These are phyloP conservation scores for Nephrotoma appendiculata DNA, from an alignment of 2,888 invertebrate species.

Conservation along the genomic window DNA sequence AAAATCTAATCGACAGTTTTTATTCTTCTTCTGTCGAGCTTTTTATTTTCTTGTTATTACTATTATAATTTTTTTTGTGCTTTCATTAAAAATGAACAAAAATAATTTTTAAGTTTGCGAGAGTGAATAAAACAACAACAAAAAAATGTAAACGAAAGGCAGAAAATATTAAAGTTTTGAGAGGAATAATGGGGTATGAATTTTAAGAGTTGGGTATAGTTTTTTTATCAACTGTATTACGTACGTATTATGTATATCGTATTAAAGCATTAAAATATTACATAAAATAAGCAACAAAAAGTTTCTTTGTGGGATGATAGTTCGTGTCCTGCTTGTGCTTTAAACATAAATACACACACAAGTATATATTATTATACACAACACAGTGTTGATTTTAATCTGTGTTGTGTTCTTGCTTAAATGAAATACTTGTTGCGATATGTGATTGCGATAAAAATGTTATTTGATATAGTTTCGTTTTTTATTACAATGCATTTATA, in stretches of 20 bases:
- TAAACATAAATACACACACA: background rate
- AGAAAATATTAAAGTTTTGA: background rate
- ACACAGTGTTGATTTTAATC: background rate
- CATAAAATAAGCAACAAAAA: background rate
- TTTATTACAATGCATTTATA: background rate
- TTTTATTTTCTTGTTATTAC: background rate
- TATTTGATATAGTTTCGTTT: background rate
- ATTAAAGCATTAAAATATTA: background rate
- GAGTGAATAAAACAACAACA: background rate
- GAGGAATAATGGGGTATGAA: background rate
- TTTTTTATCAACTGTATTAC: background rate
- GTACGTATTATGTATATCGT: background rate
- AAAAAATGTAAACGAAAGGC: background rate
- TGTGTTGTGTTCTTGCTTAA: background rate
- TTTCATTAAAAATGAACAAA: background rate
- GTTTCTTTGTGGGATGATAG: background rate
- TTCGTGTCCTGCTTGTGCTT: background rate
- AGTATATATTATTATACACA: background rate
- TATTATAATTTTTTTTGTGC: background rate
- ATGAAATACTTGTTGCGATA: background rate
- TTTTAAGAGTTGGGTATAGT: background rate
- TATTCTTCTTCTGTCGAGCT: background rate
- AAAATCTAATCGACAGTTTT: background rate
- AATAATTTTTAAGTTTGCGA: background rate
- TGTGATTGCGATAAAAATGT: background rate